Conservation (phyloP, 2,113 vertebrate species). For the Brachionichthys hirsutus region DNA sequence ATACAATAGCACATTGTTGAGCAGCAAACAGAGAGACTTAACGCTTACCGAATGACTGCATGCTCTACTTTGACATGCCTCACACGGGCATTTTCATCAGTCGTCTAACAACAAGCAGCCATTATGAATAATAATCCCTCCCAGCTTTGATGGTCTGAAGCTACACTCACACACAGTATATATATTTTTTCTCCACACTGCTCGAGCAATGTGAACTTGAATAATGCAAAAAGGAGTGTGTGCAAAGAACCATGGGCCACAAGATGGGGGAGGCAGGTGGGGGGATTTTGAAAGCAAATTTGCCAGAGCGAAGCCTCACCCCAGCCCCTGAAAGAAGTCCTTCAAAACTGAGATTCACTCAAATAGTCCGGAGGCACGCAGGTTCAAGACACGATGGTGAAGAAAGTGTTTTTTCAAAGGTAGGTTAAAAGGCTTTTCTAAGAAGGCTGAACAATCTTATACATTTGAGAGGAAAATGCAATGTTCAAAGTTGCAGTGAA, state of each 20-base stretch:
- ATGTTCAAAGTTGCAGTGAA: too few relatives aligned
- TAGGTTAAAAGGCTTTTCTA: too few relatives aligned
- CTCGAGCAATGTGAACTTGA: conserved; percentile 35
- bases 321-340: background rate
- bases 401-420: background rate
- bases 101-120: conserved; percentile 29
- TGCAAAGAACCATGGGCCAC: conserved; percentile 1
- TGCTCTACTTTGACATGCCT: conserved; percentile 35
- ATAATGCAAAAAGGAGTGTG: conserved; percentile 38
- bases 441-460: conserved; percentile 5
- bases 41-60: conserved; percentile 34
- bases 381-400: conserved; percentile 13
- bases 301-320: conserved; percentile 1
- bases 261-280: too few relatives aligned
- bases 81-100: conserved; percentile 38
- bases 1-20: conserved; percentile 48
- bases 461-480: too few relatives aligned
- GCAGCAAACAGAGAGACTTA: conserved; percentile 23
- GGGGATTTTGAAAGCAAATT: conserved; percentile 23
- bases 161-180: background rate
- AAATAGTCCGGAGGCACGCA: background rate
- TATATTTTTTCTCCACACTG: conserved; percentile 19
- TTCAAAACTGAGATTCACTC: conserved; percentile 6
- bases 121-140: conserved; percentile 47
- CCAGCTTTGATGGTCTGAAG: conserved; percentile 34